phyloP scores from a whole-genome alignment of 1,140 invertebrate genomes.

The Drosophila chauvacae region DNA sequence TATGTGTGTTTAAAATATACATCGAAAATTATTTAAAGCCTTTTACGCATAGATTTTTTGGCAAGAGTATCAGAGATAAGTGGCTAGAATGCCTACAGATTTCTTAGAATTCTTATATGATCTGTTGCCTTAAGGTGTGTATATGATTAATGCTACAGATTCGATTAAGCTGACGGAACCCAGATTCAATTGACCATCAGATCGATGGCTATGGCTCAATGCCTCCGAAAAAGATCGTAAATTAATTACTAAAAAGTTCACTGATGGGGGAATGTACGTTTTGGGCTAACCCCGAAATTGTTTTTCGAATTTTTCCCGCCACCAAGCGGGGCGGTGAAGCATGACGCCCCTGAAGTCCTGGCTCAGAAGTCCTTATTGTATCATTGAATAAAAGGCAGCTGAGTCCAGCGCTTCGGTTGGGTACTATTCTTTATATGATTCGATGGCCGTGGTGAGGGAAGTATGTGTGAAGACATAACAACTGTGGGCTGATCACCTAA shows the following conservation, averaged over 20 bases:
- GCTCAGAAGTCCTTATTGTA: constrained; percentile 7
- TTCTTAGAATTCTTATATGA: background rate
- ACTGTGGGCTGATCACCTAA: constrained; percentile 30
- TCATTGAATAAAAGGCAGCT: constrained; percentile 46
- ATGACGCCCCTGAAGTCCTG: constrained; percentile 41
- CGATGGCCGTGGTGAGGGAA: constrained; percentile 1
- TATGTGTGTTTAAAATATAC: background rate
- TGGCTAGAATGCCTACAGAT: background rate
- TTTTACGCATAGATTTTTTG: background rate
- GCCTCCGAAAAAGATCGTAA: constrained; percentile 46
- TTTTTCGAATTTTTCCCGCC: background rate
- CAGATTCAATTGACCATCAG: constrained; percentile 48
- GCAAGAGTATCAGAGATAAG: background rate
- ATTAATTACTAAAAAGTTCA: constrained; percentile 70
- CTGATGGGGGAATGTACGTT: constrained; percentile 55
- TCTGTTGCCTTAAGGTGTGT: background rate
- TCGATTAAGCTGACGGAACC: background rate
- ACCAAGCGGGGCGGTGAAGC: constrained; percentile 29
- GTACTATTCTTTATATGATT: constrained; percentile 37
- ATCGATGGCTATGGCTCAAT: constrained; percentile 51
- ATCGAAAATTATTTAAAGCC: no score
- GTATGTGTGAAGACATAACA: constrained; percentile 40
- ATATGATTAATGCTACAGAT: background rate
- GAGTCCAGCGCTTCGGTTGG: constrained; percentile 41
- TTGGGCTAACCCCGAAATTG: constrained; percentile 37